Evolutionary conservation across 2,888 invertebrate species (phyloP).

Genomic region (Lithosia quadra): DNA sequence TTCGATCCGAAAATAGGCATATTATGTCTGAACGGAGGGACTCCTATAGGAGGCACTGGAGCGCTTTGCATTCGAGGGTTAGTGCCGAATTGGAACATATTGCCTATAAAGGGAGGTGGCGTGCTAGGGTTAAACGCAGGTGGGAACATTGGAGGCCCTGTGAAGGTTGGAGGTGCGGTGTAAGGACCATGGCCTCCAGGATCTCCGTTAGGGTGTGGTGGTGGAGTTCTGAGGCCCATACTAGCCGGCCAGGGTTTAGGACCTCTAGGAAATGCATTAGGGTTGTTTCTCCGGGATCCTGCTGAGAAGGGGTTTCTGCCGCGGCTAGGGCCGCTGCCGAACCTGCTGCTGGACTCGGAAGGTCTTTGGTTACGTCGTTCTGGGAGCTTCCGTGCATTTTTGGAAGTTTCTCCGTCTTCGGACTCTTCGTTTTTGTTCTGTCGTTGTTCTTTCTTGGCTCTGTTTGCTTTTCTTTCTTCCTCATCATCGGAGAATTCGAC

Average conservation of each 20-base stretch:
- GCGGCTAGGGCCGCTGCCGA: constrained; percentile 74
- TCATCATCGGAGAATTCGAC: constrained; percentile 97
- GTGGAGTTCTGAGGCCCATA: constrained; percentile 62
- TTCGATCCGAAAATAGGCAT: constrained; percentile 66
- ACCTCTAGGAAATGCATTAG: constrained; percentile 60
- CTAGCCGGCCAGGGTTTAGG: constrained; percentile 61
- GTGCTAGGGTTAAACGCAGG: constrained; percentile 57
- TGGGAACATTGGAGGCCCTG: constrained; percentile 63
- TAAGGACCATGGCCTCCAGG: constrained; percentile 43
- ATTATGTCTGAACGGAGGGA: constrained; percentile 60
- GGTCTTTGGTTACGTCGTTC: constrained; percentile 77
- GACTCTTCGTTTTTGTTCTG: constrained; percentile 58
- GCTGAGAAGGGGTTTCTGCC: constrained; percentile 72
- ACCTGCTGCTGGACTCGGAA: constrained; percentile 77
- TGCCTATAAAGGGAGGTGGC: constrained; percentile 52
- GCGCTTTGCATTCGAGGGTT: constrained; percentile 59
- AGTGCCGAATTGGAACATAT: constrained; percentile 68
- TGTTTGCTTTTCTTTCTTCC: constrained; percentile 88
- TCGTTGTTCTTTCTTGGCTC: constrained; percentile 69
- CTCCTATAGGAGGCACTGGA: constrained; percentile 49
- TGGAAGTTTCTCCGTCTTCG: constrained; percentile 71
- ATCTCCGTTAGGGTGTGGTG: constrained; percentile 59
- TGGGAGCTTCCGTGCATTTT: constrained; percentile 59
- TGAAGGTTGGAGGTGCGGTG: constrained; percentile 58
- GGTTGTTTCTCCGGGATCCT: constrained; percentile 63